These are phyloP conservation scores for Drosophila busckii DNA, from an alignment of 1,140 invertebrate genomes.

Conservation along the genomic window DNA sequence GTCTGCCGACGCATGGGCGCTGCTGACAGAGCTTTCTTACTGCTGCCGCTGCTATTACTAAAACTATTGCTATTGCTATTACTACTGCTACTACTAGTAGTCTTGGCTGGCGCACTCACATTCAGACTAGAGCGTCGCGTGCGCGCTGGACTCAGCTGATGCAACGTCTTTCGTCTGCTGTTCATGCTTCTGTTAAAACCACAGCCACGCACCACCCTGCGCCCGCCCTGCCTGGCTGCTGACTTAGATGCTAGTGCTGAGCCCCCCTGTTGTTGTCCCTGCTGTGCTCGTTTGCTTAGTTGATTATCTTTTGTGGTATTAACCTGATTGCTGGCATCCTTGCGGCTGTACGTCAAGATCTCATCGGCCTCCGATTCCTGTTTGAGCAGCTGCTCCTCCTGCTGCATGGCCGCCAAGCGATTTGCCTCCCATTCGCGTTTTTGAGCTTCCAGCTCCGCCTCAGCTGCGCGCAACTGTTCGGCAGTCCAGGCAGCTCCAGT, in stretches of 20 bases:
- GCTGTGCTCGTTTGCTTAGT: constrained; percentile 31
- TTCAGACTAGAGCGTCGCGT: constrained; percentile 47
- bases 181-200: constrained; percentile 38
- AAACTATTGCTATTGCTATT: constrained; percentile 26
- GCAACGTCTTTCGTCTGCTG: constrained; percentile 17
- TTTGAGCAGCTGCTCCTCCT: constrained; percentile 85
- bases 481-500: constrained; percentile 91
- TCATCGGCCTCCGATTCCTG: constrained; percentile 84
- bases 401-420: constrained; percentile 85
- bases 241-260: constrained; percentile 28
- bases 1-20: constrained; percentile 27
- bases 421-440: constrained; percentile 97
- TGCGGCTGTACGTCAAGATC: constrained; percentile 85
- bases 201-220: no score
- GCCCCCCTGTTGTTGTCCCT: constrained; percentile 5
- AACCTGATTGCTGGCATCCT: constrained; percentile 90
- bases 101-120: constrained; percentile 41
- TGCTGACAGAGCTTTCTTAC: constrained; percentile 6
- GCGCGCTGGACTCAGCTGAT: constrained; percentile 27
- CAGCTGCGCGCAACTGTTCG: constrained; percentile 91
- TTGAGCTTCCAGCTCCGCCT: constrained; percentile 93
- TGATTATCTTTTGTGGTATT: constrained; percentile 80
- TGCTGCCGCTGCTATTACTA: constrained; percentile 25
- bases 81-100: neutral
- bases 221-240: neutral